These are phyloP conservation scores for Habrosyne pyritoides DNA, from an alignment of 2,888 invertebrate species.

Conservation along the genomic window DNA sequence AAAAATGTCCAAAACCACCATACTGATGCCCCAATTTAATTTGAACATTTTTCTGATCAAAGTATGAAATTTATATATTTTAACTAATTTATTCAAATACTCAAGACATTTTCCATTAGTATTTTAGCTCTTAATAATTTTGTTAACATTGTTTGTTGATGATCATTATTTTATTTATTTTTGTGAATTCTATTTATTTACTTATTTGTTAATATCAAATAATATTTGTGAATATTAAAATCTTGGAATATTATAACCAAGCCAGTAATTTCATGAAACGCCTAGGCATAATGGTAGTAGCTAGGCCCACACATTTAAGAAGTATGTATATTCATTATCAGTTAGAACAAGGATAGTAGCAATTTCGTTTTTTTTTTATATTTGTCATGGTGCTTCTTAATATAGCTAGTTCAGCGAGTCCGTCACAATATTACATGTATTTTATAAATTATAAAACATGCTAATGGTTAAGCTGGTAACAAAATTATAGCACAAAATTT, in stretches of 20 bases:
- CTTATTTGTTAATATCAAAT: not conserved
- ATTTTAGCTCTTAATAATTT: slow-evolving; percentile 19
- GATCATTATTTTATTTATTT: slow-evolving; percentile 9
- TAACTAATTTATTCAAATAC: slow-evolving; percentile 46
- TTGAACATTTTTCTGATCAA: not conserved
- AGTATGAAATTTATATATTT: not conserved
- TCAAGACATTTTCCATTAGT: slow-evolving; percentile 46
- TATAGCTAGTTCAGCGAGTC: not conserved
- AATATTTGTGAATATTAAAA: not conserved
- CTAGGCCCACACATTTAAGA: not conserved
- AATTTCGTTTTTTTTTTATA: not conserved
- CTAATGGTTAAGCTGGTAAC: not conserved
- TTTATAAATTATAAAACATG: not conserved
- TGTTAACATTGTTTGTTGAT: slow-evolving; percentile 10
- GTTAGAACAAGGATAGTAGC: not conserved
- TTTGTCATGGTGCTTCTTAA: not conserved
- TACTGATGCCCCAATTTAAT: not conserved
- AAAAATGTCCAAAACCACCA: not conserved
- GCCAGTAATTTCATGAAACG: not conserved
- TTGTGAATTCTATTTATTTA: slow-evolving; percentile 11
- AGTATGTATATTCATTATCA: not conserved
- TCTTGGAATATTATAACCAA: not conserved
- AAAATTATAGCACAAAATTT: not conserved
- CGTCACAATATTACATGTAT: not conserved
- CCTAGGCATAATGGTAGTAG: not conserved